Base-by-base conservation (phyloP, 2,113 vertebrate genomes). In the Callipepla squamata region DNA sequence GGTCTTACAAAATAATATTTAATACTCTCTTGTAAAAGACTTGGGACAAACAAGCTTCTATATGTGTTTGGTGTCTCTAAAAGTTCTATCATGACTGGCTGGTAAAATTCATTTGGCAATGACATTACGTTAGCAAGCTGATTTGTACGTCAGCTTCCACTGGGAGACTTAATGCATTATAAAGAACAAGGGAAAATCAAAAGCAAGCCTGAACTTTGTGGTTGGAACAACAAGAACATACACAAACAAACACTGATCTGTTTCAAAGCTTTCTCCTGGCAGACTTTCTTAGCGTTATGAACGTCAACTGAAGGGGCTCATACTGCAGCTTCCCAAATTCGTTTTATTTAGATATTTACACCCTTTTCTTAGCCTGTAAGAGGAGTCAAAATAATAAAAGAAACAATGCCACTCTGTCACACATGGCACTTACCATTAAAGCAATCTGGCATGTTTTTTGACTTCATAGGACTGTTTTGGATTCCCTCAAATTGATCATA, bases 401-500 rank as follows among this genome's bases (percentile, higher is more conserved):
- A 21, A 40, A 62, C 11, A 20, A 26, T 26, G 36, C 26, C 26
- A 22, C 50, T 44, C 30, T n/a, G 3, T 32, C n/a, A 65, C 50
- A 67, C 38, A 7, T 34, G 25, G 48, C 25, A 92, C 83, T 63
- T 88, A 85, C 75, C 83, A 51, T 62, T 61, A 47, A 65, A 83
- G 38, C 53, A 73, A 45, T 11, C 28, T 30, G 61, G 38, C 63
- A 66, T 38, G 10, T 66, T 58, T 83, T 92, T 55, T 69, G 91
- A 80, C 63, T 73, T 17, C 55, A 47, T 7, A 69, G 65, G 47
- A 53, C 50, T 80, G 51, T 9, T 91, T 61, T 66, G 53, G 32
- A 83, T 69, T 65, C 53, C 63, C 89, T 89, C 80, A 44, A 93
- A 90, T 11, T 80, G 65, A 18, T 86, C 73, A 51, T 44, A 89